Evolutionary conservation across 2,113 vertebrate genomes (phyloP), one percentile per base, ranked within the genome.

Genomic region (Ammospiza caudacuta): DNA sequence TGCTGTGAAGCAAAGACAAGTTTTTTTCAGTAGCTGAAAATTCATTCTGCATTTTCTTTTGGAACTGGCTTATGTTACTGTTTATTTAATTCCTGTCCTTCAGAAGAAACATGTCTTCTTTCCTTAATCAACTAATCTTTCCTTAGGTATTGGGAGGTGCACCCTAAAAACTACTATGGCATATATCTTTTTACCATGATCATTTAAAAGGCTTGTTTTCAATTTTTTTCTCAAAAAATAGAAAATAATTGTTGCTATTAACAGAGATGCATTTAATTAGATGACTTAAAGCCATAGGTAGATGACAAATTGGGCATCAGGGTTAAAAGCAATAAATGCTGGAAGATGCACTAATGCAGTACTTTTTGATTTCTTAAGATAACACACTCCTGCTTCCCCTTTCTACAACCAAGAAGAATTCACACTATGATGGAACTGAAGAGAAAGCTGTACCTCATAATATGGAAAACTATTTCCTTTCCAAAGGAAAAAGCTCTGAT

Each of bases 371-470:
- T 93, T 96, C 57, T 93, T 93, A 96, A 99, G 98, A 97, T 97
- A 97, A 97, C 1, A 31, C 47, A 16, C 22, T 94, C 43, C 76
- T 82, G 31, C 96, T 98, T 69, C 97, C 97, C 31, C 68, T 95
- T 51, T 98, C 98, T 15, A 76, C 97, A 4, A 97, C 97, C 31
- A 99, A 98, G 97, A 99, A 98, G 97, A 99, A 98, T 86, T 98
- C 98, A 94, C 98, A 98, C 81, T 99, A 98, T 96, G 97, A 98
- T 15, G 97, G 98, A 88, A 98, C 91, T 87, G 98, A 99, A 97
- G 98, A 99, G 94, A 99, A 99, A 78, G 22, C 63, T 64, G 29
- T 41, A 33, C 55, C 46, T 33, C 92, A 96, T 28, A 91, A 62
- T n/a, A 5, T 89, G 25, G 98, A 97, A 87, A 97, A 94, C 62